These are phyloP conservation scores for Sylvietta virens DNA, from an alignment of 2,113 vertebrate species.

Conservation along the genomic window DNA sequence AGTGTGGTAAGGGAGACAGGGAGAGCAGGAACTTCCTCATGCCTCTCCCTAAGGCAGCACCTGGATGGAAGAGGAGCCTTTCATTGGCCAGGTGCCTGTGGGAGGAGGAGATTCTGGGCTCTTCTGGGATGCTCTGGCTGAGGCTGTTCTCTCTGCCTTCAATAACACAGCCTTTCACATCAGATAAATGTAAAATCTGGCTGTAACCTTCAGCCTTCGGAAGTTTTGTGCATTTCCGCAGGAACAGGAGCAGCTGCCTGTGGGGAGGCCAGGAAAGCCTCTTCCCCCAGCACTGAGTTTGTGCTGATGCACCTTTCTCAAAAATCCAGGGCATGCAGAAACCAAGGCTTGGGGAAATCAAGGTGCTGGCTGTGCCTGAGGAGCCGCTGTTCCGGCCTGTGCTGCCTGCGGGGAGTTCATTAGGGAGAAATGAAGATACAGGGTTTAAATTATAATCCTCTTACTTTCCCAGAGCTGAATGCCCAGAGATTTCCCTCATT, in stretches of 20 bases:
- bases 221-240: rapidly evolving
- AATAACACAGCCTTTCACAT: background rate
- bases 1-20: background rate
- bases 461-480: background rate
- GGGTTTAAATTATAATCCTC: background rate
- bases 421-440: background rate
- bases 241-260: background rate
- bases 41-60: background rate
- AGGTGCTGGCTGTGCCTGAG: background rate
- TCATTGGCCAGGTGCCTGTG: rapidly evolving
- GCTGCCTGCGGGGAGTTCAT: background rate
- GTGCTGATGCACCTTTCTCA: background rate
- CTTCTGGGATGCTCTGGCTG: background rate
- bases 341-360: background rate
- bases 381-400: background rate
- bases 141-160: background rate
- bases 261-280: background rate
- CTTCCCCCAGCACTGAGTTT: rapidly evolving
- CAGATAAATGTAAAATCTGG: rapidly evolving
- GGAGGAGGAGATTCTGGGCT: background rate
- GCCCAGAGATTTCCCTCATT: background rate
- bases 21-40: background rate
- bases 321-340: background rate
- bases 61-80: background rate
- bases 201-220: background rate